phyloP scores from a whole-genome alignment of 2,888 invertebrate species.

The Cecidostiba fungosa region DNA sequence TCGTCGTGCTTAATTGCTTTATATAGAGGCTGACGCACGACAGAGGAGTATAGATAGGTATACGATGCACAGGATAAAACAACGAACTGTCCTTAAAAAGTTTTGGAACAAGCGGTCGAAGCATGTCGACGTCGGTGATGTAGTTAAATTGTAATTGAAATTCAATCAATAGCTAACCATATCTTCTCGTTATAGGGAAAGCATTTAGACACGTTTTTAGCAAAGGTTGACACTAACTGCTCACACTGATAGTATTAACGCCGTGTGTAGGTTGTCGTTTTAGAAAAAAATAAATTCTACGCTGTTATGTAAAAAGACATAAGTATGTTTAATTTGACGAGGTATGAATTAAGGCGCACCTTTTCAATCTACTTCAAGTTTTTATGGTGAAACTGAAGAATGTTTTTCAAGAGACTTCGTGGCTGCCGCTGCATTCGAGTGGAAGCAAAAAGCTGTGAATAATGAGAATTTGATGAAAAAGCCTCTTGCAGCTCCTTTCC shows the following conservation, averaged over 20 bases:
- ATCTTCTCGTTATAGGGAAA: neutral
- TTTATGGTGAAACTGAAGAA: no score
- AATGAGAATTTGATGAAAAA: neutral
- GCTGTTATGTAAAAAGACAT: no score
- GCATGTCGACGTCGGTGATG: neutral
- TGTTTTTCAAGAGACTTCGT: no score
- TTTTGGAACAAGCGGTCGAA: neutral
- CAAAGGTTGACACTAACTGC: neutral
- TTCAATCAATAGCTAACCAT: neutral
- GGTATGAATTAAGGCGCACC: no score
- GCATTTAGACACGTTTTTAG: neutral
- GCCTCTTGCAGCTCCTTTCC: slow-evolving; percentile 1
- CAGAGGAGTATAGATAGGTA: no score
- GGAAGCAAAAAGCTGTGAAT: neutral
- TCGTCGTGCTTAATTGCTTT: neutral
- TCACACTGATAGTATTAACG: no score
- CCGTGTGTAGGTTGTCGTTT: no score
- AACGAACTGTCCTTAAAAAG: neutral
- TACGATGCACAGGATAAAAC: no score
- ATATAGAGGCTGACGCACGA: neutral
- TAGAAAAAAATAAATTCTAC: no score
- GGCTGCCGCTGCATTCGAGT: neutral
- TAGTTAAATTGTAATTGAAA: neutral
- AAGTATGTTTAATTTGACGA: no score
- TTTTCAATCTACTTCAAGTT: no score